These are phyloP conservation scores for Lasiommata megera DNA, from an alignment of 2,888 invertebrate species.

Conservation along the genomic window DNA sequence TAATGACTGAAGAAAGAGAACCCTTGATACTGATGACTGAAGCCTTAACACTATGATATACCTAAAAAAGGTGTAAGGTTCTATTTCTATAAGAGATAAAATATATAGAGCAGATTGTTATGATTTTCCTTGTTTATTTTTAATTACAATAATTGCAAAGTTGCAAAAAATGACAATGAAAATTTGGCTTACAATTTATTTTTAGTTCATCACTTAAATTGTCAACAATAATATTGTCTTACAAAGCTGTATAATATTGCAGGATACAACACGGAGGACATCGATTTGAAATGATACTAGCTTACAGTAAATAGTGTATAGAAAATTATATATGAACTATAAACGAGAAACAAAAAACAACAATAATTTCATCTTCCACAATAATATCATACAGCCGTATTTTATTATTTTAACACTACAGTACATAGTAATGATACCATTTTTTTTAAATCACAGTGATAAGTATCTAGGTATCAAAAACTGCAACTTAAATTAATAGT, in stretches of 20 bases:
- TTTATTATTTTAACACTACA: constrained; percentile 36
- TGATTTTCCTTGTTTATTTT: constrained; percentile 31
- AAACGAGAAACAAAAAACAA: constrained; percentile 32
- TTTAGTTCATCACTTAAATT: constrained; percentile 31
- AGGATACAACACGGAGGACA: constrained; percentile 32
- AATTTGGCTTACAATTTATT: constrained; percentile 22
- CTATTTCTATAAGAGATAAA: background rate
- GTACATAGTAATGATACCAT: constrained; percentile 39
- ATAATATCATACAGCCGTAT: constrained; percentile 38
- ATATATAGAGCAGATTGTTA: constrained; percentile 8
- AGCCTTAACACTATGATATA: too few relatives aligned
- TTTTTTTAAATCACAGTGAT: constrained; percentile 42
- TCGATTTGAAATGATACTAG: constrained; percentile 32
- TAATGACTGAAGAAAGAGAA: too few relatives aligned
- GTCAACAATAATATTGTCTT: constrained; percentile 36
- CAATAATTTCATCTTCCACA: constrained; percentile 32
- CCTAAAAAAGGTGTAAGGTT: background rate
- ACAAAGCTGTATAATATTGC: constrained; percentile 36
- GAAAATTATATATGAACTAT: constrained; percentile 31
- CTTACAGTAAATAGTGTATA: constrained; percentile 35
- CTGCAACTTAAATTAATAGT: constrained; percentile 44
- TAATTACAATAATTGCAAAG: constrained; percentile 32
- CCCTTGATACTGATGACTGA: too few relatives aligned
- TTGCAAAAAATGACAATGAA: constrained; percentile 33
- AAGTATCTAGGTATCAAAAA: constrained; percentile 51